phyloP scores from a whole-genome alignment of 2,113 vertebrate species.

The Camelus bactrianus region DNA sequence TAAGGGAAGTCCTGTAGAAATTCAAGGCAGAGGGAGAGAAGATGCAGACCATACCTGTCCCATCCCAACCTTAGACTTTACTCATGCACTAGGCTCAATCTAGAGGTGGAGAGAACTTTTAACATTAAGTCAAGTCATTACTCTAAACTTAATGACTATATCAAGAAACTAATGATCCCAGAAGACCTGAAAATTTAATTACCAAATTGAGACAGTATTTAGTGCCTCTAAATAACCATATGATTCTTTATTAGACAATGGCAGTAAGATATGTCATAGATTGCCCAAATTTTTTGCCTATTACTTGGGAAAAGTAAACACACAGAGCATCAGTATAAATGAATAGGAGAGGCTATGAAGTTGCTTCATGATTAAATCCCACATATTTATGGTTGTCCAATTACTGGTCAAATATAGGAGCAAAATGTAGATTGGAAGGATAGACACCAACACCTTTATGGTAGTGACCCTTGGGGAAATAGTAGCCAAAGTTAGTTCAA shows the following conservation, averaged over 20 bases:
- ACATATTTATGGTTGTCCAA: neutral
- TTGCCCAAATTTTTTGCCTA: neutral
- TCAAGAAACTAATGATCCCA: neutral
- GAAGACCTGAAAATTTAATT: neutral
- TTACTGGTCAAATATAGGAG: neutral
- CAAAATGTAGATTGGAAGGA: neutral
- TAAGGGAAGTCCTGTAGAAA: neutral
- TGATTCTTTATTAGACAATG: neutral
- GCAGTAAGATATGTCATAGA: neutral
- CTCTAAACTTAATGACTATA: neutral
- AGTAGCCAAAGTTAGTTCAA: neutral
- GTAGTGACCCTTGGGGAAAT: neutral
- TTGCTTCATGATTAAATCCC: neutral
- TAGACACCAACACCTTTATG: neutral
- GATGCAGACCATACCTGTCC: rapidly evolving
- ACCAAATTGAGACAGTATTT: neutral
- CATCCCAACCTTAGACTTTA: neutral
- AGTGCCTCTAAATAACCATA: neutral
- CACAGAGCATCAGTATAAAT: neutral
- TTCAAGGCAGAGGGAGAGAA: neutral
- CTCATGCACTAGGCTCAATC: neutral
- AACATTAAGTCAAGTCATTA: neutral
- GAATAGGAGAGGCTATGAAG: neutral
- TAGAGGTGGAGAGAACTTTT: neutral
- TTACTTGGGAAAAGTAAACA: neutral